Evolutionary conservation across 2,888 invertebrate species (phyloP).

Genomic region (Eledone cirrhosa): DNA sequence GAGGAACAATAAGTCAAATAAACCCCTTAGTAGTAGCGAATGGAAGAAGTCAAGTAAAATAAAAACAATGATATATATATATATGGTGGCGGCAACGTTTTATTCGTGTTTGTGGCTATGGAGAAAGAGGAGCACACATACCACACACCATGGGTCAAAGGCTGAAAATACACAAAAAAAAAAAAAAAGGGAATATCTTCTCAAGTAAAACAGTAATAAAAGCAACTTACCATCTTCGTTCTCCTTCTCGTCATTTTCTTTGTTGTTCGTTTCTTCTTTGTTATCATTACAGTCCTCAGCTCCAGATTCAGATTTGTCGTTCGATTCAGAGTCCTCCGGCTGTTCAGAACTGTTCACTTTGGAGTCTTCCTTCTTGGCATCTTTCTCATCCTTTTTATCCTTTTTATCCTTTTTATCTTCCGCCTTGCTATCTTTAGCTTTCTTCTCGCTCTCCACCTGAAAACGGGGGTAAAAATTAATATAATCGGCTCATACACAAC

Average conservation of each 20-base stretch:
- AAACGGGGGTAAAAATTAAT: too few relatives aligned
- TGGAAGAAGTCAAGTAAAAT: neutral
- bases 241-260: constrained; percentile 47
- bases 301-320: neutral
- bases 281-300: constrained; percentile 23
- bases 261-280: constrained; percentile 44
- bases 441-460: neutral
- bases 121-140: neutral
- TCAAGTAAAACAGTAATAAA: neutral
- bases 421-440: neutral
- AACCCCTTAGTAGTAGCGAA: too few relatives aligned
- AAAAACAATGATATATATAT: neutral
- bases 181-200: neutral
- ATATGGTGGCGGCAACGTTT: neutral
- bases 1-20: too few relatives aligned
- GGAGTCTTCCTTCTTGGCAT: neutral
- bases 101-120: too few relatives aligned
- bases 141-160: neutral
- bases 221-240: constrained; percentile 29
- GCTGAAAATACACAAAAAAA: neutral
- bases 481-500: too few relatives aligned
- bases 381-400: neutral
- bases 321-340: neutral
- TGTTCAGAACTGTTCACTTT: constrained; percentile 23
- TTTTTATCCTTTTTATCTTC: neutral